Conservation (phyloP, 2,113 vertebrate genomes). For the Nanorana parkeri region DNA sequence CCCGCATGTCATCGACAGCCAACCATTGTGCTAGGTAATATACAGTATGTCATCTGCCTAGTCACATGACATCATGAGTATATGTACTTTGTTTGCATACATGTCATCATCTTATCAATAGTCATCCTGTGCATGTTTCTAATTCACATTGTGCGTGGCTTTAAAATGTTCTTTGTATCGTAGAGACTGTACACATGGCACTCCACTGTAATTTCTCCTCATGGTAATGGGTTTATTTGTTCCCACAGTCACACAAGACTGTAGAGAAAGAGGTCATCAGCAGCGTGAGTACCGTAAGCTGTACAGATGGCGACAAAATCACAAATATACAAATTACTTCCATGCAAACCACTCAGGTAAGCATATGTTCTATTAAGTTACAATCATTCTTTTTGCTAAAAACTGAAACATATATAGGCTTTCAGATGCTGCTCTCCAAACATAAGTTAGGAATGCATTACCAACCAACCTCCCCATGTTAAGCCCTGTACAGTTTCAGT, state of each 20-base stretch:
- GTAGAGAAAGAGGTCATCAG: constrained; percentile 8
- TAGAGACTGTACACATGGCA: neutral
- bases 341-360: constrained; percentile 50
- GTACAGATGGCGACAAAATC: neutral
- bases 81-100: constrained; percentile 10
- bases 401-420: neutral
- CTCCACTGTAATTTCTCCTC: neutral
- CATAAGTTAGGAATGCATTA: too few species aligned
- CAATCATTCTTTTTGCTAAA: neutral
- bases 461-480: too few species aligned
- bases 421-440: too few species aligned
- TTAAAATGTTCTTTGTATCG: neutral
- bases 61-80: constrained; percentile 9
- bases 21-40: neutral
- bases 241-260: neutral
- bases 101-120: constrained; percentile 9
- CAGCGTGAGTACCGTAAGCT: neutral
- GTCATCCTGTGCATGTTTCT: constrained; percentile 28
- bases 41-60: constrained; percentile 14
- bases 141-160: neutral
- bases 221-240: neutral
- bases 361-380: neutral
- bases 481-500: too few species aligned
- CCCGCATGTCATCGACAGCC: constrained; percentile 9
- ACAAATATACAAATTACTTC: constrained; percentile 33